These are phyloP conservation scores for Nowickia ferox DNA, from an alignment of 2,888 invertebrate genomes.

Conservation along the genomic window DNA sequence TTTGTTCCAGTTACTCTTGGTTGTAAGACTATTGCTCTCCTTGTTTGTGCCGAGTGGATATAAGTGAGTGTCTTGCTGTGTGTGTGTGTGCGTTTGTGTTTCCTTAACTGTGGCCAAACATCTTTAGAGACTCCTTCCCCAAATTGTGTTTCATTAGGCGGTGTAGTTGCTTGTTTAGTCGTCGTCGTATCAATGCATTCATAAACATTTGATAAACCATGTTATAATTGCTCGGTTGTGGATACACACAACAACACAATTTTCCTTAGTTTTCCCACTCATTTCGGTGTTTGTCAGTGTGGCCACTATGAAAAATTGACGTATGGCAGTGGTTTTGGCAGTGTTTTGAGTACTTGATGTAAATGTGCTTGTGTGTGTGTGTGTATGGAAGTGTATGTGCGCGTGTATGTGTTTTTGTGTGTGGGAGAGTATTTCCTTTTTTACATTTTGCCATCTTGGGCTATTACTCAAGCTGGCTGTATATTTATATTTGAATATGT, in stretches of 20 bases:
- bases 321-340: conserved; percentile 70
- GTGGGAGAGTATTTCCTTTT: conserved; percentile 56
- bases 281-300: conserved; percentile 72
- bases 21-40: conserved; percentile 58
- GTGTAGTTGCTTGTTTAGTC: conserved; percentile 26
- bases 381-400: background rate
- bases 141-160: conserved; percentile 26
- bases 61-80: background rate
- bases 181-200: conserved; percentile 48
- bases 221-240: conserved; percentile 70
- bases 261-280: conserved; percentile 57
- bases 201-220: conserved; percentile 70
- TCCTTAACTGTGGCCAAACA: conserved; percentile 59
- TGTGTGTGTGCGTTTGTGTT: conserved; percentile 10
- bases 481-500: conserved; percentile 25
- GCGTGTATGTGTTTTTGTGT: background rate
- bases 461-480: background rate
- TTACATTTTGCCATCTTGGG: conserved; percentile 31
- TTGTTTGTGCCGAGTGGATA: conserved; percentile 39
- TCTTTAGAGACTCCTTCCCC: conserved; percentile 56
- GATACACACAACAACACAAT: conserved; percentile 63
- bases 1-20: conserved; percentile 7
- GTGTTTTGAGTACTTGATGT: conserved; percentile 57
- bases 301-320: conserved; percentile 71
- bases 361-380: conserved; percentile 16